A percentile compares a stretch with the other conserved stretches of the same genome.
Conservation (phyloP, 1,140 invertebrate species). For the Cryptotermes secundus region DNA sequence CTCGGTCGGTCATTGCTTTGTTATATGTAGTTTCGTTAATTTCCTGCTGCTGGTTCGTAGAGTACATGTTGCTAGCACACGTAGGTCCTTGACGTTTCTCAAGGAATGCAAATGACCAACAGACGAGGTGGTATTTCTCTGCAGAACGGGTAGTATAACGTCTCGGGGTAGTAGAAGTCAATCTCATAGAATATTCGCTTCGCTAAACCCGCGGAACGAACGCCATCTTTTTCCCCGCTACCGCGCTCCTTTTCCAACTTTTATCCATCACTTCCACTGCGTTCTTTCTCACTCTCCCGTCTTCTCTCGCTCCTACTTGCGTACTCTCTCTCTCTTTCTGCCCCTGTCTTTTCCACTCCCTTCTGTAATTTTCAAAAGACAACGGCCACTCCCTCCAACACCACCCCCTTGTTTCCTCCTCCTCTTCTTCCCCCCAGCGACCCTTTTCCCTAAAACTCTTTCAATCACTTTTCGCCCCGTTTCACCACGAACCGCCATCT, state of each 20-base stretch:
- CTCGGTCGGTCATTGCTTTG: too few relatives aligned
- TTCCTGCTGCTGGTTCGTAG: too few relatives aligned
- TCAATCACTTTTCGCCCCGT: slow-evolving; percentile 26
- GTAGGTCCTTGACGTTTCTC: too few relatives aligned
- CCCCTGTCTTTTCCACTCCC: slow-evolving; percentile 29
- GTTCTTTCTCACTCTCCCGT: background rate
- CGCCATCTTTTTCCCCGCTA: slow-evolving; percentile 3
- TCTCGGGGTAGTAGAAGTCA: slow-evolving; percentile 17
- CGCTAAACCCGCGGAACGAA: slow-evolving; percentile 7
- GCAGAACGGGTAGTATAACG: slow-evolving; percentile 18
- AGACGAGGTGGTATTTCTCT: background rate
- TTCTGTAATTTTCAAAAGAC: slow-evolving; percentile 30
- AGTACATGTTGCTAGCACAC: too few relatives aligned
- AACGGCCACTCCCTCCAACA: slow-evolving; percentile 25
- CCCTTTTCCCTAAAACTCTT: slow-evolving; percentile 16
- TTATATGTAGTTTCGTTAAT: too few relatives aligned
- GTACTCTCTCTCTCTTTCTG: background rate
- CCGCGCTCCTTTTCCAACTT: background rate
- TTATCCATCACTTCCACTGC: slow-evolving; percentile 9
- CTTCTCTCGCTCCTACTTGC: too few relatives aligned
- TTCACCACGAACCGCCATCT: slow-evolving; percentile 23
- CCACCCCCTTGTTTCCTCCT: background rate
- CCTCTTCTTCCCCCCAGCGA: slow-evolving; percentile 11
- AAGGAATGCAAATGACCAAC: too few relatives aligned
- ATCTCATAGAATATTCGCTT: slow-evolving; percentile 16